Evolutionary conservation across 2,888 invertebrate genomes (phyloP), one percentile per base, ranked within the genome.

Genomic region (Eumacrocentrus americanus): DNA sequence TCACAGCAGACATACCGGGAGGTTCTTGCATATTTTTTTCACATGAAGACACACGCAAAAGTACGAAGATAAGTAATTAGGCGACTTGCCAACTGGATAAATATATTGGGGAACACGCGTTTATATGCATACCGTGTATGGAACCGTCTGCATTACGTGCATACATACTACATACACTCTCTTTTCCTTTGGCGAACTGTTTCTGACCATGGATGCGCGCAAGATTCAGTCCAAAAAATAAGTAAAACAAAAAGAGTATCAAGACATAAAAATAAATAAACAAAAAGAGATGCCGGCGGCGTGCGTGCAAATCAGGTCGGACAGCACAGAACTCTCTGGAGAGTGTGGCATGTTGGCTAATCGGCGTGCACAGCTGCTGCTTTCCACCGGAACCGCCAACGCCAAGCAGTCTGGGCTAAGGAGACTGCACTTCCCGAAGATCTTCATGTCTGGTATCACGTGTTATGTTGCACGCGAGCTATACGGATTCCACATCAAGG

Each of bases 401-500:
- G 75, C 75, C 75, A 75, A 70, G 74, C 75, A 70, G 75, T 75
- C 75, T 75, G 70, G 66, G 59, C 50, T 34, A 29, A 48, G 47
- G 47, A 63, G 53, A n/a, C n/a, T n/a, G n/a, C n/a, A 29, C 29
- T 29, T 29, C 29, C 29, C n/a, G n/a, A n/a, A n/a, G n/a, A n/a
- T n/a, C n/a, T n/a, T n/a, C n/a, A n/a, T n/a, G n/a, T n/a, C n/a
- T n/a, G n/a, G n/a, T n/a, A n/a, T n/a, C n/a, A n/a, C n/a, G 20
- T 42, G 18, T 16, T 18, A 7, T 2, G 9, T 35, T 7, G 9
- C 35, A 42, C 20, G 5, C 14, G 6, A 6, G 2, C 11, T 25
- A 20, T 11, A 11, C 1, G 37, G 46, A 54, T 54, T 54, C 54
- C 40, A 25, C 44, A 14, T n/a, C 11, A 35, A 37, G 37, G 14